A percentile compares a stretch with the other conserved stretches of the same genome.
Evolutionary conservation across 1,140 invertebrate species (phyloP).

Genomic region (Ostrea denselamellosa): DNA sequence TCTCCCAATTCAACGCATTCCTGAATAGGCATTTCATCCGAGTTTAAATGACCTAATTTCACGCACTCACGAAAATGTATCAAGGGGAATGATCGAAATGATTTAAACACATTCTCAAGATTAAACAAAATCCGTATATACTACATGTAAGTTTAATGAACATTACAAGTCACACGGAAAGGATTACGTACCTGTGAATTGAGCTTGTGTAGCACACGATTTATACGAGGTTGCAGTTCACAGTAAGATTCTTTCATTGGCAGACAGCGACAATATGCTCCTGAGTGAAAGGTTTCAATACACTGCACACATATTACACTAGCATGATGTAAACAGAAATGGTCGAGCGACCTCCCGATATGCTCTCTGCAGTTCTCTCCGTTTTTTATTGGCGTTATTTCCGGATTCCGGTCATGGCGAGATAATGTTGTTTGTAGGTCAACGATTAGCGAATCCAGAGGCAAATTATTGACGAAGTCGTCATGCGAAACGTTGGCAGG

Average conservation of each 20-base stretch:
- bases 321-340: constrained; percentile 44
- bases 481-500: background rate
- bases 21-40: no score
- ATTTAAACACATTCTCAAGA: no score
- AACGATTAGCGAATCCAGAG: constrained; percentile 40
- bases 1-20: no score
- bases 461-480: constrained; percentile 38
- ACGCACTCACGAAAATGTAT: no score
- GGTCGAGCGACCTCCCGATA: background rate
- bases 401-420: constrained; percentile 34
- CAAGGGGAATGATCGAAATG: no score
- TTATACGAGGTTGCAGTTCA: background rate
- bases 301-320: constrained; percentile 43
- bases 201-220: background rate
- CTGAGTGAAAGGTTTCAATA: constrained; percentile 16
- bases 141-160: no score
- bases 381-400: background rate
- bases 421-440: constrained; percentile 43
- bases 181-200: background rate
- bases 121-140: no score
- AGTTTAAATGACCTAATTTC: no score
- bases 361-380: constrained; percentile 16
- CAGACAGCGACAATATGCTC: background rate
- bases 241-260: background rate
- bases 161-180: background rate